Conservation (phyloP, 2,797 vertebrate genomes). For the Sebastes itinus region DNA sequence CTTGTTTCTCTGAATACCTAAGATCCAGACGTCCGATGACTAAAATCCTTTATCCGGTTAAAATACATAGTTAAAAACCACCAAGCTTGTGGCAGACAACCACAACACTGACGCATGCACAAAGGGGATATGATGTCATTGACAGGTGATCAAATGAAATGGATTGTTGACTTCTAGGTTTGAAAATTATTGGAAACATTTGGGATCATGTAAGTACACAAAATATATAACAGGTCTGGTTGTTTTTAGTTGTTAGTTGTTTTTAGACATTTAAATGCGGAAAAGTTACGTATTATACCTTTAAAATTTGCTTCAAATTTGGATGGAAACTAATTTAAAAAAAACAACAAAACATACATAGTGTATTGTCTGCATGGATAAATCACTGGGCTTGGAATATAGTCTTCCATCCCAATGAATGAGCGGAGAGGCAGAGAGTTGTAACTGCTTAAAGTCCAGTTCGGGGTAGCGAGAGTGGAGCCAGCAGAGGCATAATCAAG, state of each 20-base stretch:
- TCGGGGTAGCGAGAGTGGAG: background rate
- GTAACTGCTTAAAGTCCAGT: background rate
- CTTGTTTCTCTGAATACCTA: background rate
- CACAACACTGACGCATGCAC: background rate
- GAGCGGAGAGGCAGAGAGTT: background rate
- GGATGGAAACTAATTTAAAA: too few relatives aligned
- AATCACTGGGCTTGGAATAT: background rate
- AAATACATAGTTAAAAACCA: background rate
- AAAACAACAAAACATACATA: background rate
- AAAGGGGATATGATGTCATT: background rate
- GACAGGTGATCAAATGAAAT: background rate
- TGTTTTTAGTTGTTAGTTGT: background rate
- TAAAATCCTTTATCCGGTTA: background rate
- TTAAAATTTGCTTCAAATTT: too few relatives aligned
- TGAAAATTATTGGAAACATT: background rate
- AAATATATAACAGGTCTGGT: background rate
- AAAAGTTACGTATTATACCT: too few relatives aligned
- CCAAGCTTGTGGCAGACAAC: background rate
- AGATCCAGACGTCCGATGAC: background rate
- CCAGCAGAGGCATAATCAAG: slow-evolving; percentile 42
- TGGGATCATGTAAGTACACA: background rate
- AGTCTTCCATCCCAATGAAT: background rate
- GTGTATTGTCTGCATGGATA: background rate
- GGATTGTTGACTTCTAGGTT: background rate
- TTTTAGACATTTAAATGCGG: background rate